Conservation (phyloP, 1,140 invertebrate species). For the Rhopalosiphum padi region DNA sequence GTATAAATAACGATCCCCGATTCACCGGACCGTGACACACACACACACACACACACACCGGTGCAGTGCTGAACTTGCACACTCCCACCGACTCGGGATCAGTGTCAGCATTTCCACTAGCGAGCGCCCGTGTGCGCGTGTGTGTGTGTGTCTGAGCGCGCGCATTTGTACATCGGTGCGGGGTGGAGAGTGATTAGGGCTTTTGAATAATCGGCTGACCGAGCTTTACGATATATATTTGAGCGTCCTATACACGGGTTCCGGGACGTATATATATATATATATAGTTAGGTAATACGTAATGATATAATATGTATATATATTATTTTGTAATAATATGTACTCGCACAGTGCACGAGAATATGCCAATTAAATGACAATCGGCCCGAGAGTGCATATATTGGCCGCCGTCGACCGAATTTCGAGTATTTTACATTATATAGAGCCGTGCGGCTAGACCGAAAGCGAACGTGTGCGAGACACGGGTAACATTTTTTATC, state of each 20-base stretch:
- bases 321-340: too few relatives aligned
- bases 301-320: neutral
- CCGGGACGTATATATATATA: too few relatives aligned
- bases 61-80: slow-evolving; percentile 8
- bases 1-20: slow-evolving; percentile 51
- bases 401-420: neutral
- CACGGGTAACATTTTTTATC: neutral
- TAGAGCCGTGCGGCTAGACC: neutral
- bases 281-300: too few relatives aligned
- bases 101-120: neutral
- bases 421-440: neutral
- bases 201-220: slow-evolving; percentile 20
- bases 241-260: neutral
- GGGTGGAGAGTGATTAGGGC: neutral
- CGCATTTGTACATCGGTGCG: neutral
- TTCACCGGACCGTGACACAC: neutral
- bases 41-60: neutral
- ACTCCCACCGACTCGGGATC: neutral
- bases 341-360: too few relatives aligned
- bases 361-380: slow-evolving; percentile 46
- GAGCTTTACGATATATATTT: neutral
- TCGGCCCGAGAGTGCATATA: neutral
- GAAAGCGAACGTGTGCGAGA: neutral
- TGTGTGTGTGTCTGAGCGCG: neutral
- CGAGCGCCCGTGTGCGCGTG: neutral